Conservation (phyloP, 2,113 vertebrate species). For the Festucalex cinctus region DNA sequence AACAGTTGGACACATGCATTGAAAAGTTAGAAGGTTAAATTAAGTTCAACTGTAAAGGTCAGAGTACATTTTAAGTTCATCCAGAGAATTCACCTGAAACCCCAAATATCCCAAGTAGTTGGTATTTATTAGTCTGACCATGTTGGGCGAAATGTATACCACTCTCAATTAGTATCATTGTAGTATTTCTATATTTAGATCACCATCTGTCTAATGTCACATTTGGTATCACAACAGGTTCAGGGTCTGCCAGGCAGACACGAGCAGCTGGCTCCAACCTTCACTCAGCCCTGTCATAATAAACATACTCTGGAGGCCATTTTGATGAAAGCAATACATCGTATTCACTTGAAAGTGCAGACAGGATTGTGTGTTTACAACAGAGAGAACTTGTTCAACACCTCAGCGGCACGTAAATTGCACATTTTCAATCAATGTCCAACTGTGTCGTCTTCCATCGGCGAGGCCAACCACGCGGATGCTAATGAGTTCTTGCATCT, state of each 20-base stretch:
- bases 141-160: background rate
- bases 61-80: too few species aligned
- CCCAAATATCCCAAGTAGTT: background rate
- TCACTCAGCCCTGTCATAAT: background rate
- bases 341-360: background rate
- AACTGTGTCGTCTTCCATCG: slow-evolving; percentile 34
- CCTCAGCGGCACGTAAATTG: slow-evolving; percentile 49
- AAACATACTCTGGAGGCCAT: background rate
- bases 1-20: too few species aligned
- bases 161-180: background rate
- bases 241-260: background rate
- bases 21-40: too few species aligned
- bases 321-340: background rate
- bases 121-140: background rate
- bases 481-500: slow-evolving; percentile 16
- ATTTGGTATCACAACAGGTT: background rate
- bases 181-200: background rate
- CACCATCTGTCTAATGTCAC: background rate
- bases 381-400: slow-evolving; percentile 23
- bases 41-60: too few species aligned
- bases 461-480: slow-evolving; percentile 16
- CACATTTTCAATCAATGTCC: slow-evolving; percentile 54
- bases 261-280: background rate
- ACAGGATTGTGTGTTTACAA: slow-evolving; percentile 4
- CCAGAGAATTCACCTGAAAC: too few species aligned